Evolutionary conservation across 1,140 invertebrate genomes (phyloP), one percentile per base, ranked within the genome.

Genomic region (Heterodera schachtii): DNA sequence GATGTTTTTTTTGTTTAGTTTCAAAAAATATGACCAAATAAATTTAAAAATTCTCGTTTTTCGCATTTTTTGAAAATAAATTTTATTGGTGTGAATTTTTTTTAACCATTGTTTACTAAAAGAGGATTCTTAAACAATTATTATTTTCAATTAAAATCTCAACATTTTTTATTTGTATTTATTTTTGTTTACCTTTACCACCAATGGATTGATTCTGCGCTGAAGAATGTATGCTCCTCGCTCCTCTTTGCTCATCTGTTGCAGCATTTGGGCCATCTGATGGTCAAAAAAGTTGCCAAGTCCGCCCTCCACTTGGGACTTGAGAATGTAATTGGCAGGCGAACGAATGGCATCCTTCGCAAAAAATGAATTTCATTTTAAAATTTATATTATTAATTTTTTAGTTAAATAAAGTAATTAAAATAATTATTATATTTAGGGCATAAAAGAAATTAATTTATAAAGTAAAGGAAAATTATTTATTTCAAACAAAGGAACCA

Each of bases 281-380:
- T 57, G 49, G 21, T 78, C 76, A 78, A 78, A 78, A 46, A 60
- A 78, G 21, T 78, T 78, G 43, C 76, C 76, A 4, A 60, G 19
- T 0, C 76, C 76, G 52, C 41, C 13, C n/a, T 66, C 76, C 21
- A 64, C 41, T 21, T 67, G 60, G 4, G 76, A 49, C 13, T 78
- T 78, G 3, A 78, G 47, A 4, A 78, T 52, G 9, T 60, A 78
- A 46, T 78, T 78, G 60, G 19, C 41, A 31, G 76, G 76, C 16
- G 21, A 44, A 11, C 41, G n/a, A 46, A 78, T 78, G 31, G 76
- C 76, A 57, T 71, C 31, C 44, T 43, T 57, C n/a, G 64, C n/a
- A 52, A 52, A 52, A 52, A 16, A 52, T 3, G 52, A 3, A 52
- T 11, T 11, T 11, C 52, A 52, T 52, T 52, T 52, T 52, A 16